Evolutionary conservation across 2,888 invertebrate genomes (phyloP).

Genomic region (Cantharis rufa): DNA sequence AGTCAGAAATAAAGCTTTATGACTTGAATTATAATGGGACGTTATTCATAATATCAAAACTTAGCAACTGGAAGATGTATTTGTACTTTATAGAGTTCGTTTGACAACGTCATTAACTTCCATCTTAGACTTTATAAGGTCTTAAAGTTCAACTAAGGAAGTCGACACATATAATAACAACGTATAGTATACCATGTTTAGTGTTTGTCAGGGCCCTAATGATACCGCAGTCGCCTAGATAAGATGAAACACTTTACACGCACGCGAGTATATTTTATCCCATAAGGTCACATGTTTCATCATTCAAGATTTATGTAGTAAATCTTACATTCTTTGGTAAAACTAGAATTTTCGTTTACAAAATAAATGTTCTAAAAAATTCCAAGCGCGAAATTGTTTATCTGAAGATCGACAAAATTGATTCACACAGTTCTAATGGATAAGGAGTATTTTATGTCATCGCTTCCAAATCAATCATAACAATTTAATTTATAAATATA

Average conservation of each 20-base stretch:
- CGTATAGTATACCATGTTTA: conserved; percentile 17
- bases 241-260: conserved; percentile 25
- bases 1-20: not conserved
- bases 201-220: conserved; percentile 22
- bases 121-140: conserved; percentile 24
- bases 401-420: too few relatives aligned
- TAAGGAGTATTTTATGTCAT: too few relatives aligned
- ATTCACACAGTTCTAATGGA: too few relatives aligned
- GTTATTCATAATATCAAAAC: not conserved
- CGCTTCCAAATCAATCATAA: not conserved
- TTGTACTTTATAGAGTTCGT: conserved; percentile 19
- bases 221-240: conserved; percentile 18
- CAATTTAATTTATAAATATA: not conserved
- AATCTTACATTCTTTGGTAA: conserved; percentile 3
- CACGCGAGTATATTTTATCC: conserved; percentile 18
- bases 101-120: conserved; percentile 26
- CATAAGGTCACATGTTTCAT: conserved; percentile 17
- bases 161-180: conserved; percentile 20
- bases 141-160: conserved; percentile 26
- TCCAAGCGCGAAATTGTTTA: not conserved
- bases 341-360: not conserved
- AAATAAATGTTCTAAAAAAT: not conserved
- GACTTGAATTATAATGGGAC: not conserved
- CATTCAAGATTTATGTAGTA: conserved; percentile 9
- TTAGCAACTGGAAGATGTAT: not conserved